Evolutionary conservation across 2,113 vertebrate species (phyloP), one percentile per base, ranked within the genome.

Genomic region (Bubalus kerabau): DNA sequence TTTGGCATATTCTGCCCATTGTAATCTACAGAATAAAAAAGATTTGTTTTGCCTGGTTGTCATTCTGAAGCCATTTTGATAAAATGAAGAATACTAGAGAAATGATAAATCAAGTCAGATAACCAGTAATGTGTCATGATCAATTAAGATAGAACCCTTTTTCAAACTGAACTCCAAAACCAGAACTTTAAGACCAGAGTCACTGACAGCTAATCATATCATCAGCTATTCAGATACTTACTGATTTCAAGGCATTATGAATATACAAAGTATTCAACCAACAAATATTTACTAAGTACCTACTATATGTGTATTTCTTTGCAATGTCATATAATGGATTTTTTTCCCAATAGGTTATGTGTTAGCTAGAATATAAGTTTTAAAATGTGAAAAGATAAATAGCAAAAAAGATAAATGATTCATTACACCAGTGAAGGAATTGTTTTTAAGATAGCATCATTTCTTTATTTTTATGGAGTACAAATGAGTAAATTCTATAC

Each of bases 321-420:
- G 30, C 52, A 95, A 2, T 74, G 32, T 52, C 32, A 11, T 93
- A 7, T 52, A 36, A 50, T 89, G 32, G 7, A 14, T 59, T 94
- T 83, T 90, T 85, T 24, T 0, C 67, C 54, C 30, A 62, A 36
- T 78, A n/a, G 50, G 3, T 85, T 90, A 78, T 90, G 2, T 78
- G 21, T 78, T 64, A 74, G 13, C 5, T 88, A 74, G 36, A 19
- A 26, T 78, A 48, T 92, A 78, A 50, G 62, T 50, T 62, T 92
- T 40, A n/a, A 90, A 88, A 84, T 89, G 21, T 64, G 40, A 67
- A 95, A 92, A 85, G 36, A 36, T 93, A 94, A 83, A 74, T 95
- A 84, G 48, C 64, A 80, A 40, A 84, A 81, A 91, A 88, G 83
- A 82, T 62, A 64, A 92, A 52, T 83, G 14, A 56, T 96, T 74